Conservation (phyloP, 2,797 vertebrate genomes). For the Bradypus variegatus region DNA sequence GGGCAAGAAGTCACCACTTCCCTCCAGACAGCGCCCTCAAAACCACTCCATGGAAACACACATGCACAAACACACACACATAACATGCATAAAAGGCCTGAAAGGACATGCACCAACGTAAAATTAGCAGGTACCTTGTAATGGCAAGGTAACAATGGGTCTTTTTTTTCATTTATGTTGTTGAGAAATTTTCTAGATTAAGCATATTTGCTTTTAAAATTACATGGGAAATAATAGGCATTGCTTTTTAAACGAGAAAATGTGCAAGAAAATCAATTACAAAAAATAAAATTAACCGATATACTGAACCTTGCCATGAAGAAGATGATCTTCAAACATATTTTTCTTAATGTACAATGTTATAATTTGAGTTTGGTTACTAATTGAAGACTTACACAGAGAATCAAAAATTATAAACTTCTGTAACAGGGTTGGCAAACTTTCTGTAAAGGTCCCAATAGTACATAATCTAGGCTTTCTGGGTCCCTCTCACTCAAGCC, state of each 20-base stretch:
- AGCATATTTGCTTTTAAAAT: background rate
- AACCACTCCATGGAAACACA: background rate
- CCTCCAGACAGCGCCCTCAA: background rate
- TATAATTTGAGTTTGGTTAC: background rate
- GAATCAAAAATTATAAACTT: background rate
- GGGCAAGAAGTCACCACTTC: background rate
- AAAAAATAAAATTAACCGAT: background rate
- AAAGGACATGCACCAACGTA: background rate
- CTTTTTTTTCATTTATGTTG: background rate
- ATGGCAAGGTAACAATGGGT: background rate
- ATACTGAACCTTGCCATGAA: background rate
- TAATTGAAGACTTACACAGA: background rate
- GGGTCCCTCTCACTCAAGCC: background rate
- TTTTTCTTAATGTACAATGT: slow-evolving; percentile 2
- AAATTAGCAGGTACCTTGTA: background rate
- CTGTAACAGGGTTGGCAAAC: background rate
- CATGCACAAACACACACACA: background rate
- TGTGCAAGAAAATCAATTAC: background rate
- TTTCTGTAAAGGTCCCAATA: background rate
- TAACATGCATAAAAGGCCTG: background rate
- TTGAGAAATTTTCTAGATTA: background rate
- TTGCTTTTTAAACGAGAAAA: slow-evolving; percentile 7
- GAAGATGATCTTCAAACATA: background rate
- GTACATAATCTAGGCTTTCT: background rate
- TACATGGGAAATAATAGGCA: background rate